Evolutionary conservation across 2,797 vertebrate species (phyloP).

Genomic region (Cyprinodon diabolis): DNA sequence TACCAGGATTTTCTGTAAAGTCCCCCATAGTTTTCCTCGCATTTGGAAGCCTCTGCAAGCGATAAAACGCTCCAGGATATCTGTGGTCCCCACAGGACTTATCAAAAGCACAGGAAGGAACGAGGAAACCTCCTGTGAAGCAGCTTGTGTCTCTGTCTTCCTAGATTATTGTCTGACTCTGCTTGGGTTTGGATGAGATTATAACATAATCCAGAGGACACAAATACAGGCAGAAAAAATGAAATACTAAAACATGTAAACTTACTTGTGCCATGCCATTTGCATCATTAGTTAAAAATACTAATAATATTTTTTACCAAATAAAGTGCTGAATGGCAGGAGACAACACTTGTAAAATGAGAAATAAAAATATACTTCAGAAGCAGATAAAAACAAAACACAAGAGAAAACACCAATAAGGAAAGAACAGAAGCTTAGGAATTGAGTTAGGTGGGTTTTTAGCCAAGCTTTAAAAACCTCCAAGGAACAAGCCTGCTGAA

Average conservation of each 20-base stretch:
- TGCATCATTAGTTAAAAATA: not conserved
- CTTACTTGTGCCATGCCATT: not conserved
- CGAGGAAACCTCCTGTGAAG: conserved; percentile 43
- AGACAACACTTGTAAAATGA: too few relatives aligned
- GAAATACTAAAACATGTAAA: not conserved
- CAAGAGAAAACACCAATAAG: too few relatives aligned
- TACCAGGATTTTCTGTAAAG: conserved; percentile 7
- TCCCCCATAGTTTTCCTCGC: conserved; percentile 34
- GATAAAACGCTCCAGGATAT: conserved; percentile 22
- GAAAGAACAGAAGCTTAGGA: too few relatives aligned
- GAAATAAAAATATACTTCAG: too few relatives aligned
- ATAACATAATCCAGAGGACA: conserved; percentile 12
- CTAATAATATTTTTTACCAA: too few relatives aligned
- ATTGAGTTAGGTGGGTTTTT: too few relatives aligned
- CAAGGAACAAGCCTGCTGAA: too few relatives aligned
- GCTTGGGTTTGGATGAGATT: conserved; percentile 12
- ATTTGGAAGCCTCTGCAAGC: conserved; percentile 33
- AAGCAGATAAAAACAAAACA: too few relatives aligned
- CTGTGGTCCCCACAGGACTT: conserved; percentile 24
- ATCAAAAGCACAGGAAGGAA: conserved; percentile 58
- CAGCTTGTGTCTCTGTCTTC: conserved; percentile 28
- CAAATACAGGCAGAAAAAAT: conserved; percentile 10
- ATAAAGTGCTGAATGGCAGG: too few relatives aligned
- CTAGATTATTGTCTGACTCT: conserved; percentile 17
- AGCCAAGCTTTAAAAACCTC: too few relatives aligned